phyloP scores from a whole-genome alignment of 2,113 vertebrate genomes.

The Tamias sibiricus region DNA sequence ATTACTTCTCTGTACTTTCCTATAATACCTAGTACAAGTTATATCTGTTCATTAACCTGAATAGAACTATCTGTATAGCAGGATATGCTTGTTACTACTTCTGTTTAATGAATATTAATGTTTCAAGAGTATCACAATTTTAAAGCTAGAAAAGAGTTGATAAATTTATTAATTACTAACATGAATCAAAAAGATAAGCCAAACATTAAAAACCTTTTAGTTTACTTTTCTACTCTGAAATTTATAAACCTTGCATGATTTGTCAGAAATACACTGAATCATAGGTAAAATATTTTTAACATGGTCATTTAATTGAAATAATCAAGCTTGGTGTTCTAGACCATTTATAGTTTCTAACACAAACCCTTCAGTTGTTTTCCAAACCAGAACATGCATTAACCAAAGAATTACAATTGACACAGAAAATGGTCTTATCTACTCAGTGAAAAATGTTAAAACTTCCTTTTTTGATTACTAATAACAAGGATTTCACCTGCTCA shows the following conservation, averaged over 20 bases:
- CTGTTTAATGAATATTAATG: conserved; percentile 42
- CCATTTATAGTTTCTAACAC: background rate
- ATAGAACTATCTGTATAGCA: conserved; percentile 29
- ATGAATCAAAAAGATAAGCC: background rate
- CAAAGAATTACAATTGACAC: background rate
- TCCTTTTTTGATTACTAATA: background rate
- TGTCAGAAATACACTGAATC: conserved; percentile 48
- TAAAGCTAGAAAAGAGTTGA: background rate
- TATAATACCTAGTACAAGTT: background rate
- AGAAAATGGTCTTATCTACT: background rate
- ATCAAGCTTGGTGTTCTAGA: background rate
- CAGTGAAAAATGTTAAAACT: conserved; percentile 33
- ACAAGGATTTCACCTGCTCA: conserved; percentile 36
- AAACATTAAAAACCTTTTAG: background rate
- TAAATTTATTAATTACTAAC: conserved; percentile 25
- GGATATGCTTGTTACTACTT: background rate
- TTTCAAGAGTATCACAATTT: conserved; percentile 48
- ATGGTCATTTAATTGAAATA: conserved; percentile 32
- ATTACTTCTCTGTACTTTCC: background rate
- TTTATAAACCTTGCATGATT: background rate
- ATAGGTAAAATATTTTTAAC: background rate
- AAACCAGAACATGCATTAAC: conserved; percentile 24
- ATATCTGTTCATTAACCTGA: background rate
- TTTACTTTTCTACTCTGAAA: conserved; percentile 32
- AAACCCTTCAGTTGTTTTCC: conserved; percentile 51